Percentiles rank a stretch among this genome's conserved stretches.
phyloP scores from a whole-genome alignment of 2,888 invertebrate genomes.

The Conops quadrifasciatus region DNA sequence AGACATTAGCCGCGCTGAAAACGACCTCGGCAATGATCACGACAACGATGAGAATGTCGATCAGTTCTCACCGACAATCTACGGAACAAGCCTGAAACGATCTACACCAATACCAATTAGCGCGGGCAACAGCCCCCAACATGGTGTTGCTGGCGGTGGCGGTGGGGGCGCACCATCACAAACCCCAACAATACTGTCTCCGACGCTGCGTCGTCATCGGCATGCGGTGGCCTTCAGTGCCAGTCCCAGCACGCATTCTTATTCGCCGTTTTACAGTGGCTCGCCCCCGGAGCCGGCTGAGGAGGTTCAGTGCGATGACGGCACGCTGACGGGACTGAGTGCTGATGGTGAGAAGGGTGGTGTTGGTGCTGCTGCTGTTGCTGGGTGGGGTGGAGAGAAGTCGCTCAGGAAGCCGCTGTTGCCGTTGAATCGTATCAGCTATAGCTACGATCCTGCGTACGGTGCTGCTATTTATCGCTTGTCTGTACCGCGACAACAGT shows the following conservation, averaged over 20 bases:
- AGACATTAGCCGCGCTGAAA: constrained; percentile 35
- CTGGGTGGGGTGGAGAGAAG: neutral
- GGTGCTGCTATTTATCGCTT: constrained; percentile 52
- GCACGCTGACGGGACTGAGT: constrained; percentile 6
- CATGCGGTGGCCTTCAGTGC: constrained; percentile 54
- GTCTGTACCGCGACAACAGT: constrained; percentile 48
- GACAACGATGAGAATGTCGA: constrained; percentile 54
- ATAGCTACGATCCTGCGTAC: constrained; percentile 57
- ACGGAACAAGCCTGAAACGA: constrained; percentile 47
- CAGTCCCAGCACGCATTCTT: constrained; percentile 53
- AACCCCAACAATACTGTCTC: constrained; percentile 14
- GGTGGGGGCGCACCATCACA: neutral
- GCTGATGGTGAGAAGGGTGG: constrained; percentile 5
- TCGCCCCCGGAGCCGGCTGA: constrained; percentile 49
- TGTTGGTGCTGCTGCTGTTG: neutral
- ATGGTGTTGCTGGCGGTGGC: constrained; percentile 30
- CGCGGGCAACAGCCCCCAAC: constrained; percentile 58
- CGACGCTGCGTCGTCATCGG: neutral
- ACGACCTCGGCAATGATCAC: constrained; percentile 38
- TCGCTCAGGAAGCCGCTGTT: neutral
- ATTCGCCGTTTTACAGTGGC: constrained; percentile 58
- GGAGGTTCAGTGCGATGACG: constrained; percentile 38
- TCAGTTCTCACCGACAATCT: constrained; percentile 58
- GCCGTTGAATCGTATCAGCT: constrained; percentile 44
- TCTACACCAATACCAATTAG: constrained; percentile 59